phyloP scores from a whole-genome alignment of 2,113 vertebrate species.

The Terrapene triunguis region DNA sequence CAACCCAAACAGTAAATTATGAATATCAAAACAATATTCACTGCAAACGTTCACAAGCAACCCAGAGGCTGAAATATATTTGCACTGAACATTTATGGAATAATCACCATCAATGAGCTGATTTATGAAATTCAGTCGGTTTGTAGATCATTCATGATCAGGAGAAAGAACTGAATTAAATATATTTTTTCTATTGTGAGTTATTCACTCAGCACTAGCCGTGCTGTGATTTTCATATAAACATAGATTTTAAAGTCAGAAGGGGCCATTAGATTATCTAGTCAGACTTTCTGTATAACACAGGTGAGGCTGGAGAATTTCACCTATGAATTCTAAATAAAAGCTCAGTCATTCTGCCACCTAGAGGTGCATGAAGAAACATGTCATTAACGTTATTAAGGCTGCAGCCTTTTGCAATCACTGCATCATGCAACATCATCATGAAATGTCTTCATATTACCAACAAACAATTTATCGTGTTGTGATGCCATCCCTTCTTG shows the following conservation, averaged over 20 bases:
- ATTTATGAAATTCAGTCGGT: not conserved
- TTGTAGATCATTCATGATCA: not conserved
- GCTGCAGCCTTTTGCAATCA: not conserved
- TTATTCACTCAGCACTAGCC: not conserved
- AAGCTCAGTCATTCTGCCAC: not conserved
- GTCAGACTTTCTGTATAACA: not conserved
- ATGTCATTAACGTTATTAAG: not conserved
- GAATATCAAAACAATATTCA: not conserved
- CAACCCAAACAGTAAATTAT: not conserved
- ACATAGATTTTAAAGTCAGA: constrained; percentile 37
- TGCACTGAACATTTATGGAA: not conserved
- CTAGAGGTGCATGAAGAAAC: not conserved
- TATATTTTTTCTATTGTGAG: not conserved
- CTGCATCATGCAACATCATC: not conserved
- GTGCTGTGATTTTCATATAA: not conserved
- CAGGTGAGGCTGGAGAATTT: not conserved
- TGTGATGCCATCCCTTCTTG: not conserved
- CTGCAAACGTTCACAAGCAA: constrained; percentile 1
- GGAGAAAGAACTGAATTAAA: not conserved
- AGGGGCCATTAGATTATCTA: constrained; percentile 23
- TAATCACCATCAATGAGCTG: not conserved
- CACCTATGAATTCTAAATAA: not conserved
- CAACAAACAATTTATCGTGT: not conserved
- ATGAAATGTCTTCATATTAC: not conserved
- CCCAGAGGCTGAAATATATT: not conserved